Base-by-base conservation (phyloP, 1,140 invertebrate species). In the Homalodisca vitripennis region DNA sequence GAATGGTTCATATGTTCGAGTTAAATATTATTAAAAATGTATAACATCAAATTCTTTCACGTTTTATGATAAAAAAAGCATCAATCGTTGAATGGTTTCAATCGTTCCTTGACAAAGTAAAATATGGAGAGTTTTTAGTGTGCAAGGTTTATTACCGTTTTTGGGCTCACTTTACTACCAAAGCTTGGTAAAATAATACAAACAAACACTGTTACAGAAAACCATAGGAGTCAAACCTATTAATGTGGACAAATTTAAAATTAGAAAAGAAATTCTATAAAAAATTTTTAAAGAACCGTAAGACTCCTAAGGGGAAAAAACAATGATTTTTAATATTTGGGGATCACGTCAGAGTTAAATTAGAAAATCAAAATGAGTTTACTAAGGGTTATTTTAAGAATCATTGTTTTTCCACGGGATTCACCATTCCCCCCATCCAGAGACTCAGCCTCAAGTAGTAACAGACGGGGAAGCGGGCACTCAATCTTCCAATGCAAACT, bases 31-130 rank as follows among this genome's bases (percentile, higher is more conserved):
- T 71, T 81, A 71, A 73, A 78, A 71, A 72, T 76, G 69, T 73
- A 77, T 71, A 71, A 74, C 14, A 79, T 83, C 34, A 78, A 81
- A 71, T 74, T 81, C 69, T 83, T 80, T 73, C 79, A 75, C 13
- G 81, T 79, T 22, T 80, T 76, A 74, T 77, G 73, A 65, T 72
- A 73, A 76, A 77, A 46, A 85, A 84, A 77, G 80, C 80, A 20
- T 75, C 77, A 20, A 76, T 83, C 65, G 77, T 78, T 51, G 82
- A 83, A 75, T 57, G 82, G 66, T n/a, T 80, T 82, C 64, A 81
- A 81, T 74, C 70, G 79, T 71, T 83, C 79, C 24, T 68, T 84
- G 55, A 83, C n/a, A 82, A 77, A 72, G 67, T 22, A 79, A 77
- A 73, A 77, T 83, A 71, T 84, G 74, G 72, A 77, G 76, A 72